Base-by-base conservation (phyloP, 2,888 invertebrate genomes). In the Epinotia ramella region DNA sequence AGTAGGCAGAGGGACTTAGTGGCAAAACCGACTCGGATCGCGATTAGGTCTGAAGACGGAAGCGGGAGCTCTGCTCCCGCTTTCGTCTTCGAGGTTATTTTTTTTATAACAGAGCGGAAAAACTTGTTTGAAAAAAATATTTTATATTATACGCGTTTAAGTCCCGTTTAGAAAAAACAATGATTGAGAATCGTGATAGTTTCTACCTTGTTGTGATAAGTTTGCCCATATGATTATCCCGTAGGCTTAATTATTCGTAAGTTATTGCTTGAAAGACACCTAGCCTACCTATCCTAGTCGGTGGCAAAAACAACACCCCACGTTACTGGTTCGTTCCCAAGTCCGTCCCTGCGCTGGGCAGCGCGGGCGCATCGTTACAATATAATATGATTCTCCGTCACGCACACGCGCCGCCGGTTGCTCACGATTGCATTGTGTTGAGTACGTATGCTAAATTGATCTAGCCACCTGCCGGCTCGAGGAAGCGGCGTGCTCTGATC, bases 321-420 rank as follows among this genome's bases (percentile, higher is more conserved):
- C 53, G 53, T 53, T 53, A n/a, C 53, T n/a, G 7, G 53, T 33
- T 16, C 68, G 9, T 33, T 28, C 28, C 28, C 13, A 28, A 87
- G 5, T 86, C 76, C 88, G 71, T 53, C 82, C 84, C 89, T 83
- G 86, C 73, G 33, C 49, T 49, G 83, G 82, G 83, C 82, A 81
- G 82, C 83, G 83, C 83, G 80, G 77, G 82, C 82, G 82, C 84
- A 78, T 80, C 84, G 84, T 85, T 84, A 82, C 84, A 84, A 84
- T 86, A 87, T 87, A 84, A 86, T 85, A 84, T 81, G 81, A 84
- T 84, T 63, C 72, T 69, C 60, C 77, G 77, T 62, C 74, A 71
- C 77, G 73, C 67, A 64, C 63, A 53, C 65, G 68, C 71, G 63
- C 53, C 40, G 56, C 46, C 76, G 76, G 53, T 64, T 60, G 75